A percentile compares a stretch with the other conserved stretches of the same genome.
These are phyloP conservation scores for Aplysia californica DNA, from an alignment of 1,140 invertebrate species.

Conservation along the genomic window DNA sequence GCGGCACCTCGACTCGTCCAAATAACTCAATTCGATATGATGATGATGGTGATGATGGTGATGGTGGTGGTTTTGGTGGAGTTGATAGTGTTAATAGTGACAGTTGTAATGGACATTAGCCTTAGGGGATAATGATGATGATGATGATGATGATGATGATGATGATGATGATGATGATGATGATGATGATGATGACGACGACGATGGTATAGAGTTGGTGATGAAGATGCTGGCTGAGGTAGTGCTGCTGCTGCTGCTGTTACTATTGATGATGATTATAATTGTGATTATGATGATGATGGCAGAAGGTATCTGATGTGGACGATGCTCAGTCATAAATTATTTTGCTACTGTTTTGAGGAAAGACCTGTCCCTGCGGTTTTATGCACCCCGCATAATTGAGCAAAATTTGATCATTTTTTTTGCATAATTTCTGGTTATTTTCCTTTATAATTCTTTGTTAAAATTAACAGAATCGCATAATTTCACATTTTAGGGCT, in stretches of 20 bases:
- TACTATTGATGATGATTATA: slow-evolving; percentile 10
- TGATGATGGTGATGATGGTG: slow-evolving; percentile 1
- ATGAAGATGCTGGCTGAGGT: background rate
- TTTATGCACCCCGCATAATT: too few species aligned
- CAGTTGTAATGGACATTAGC: background rate
- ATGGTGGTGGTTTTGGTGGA: slow-evolving; percentile 1
- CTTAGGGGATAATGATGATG: background rate
- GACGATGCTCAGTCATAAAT: too few species aligned
- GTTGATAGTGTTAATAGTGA: background rate
- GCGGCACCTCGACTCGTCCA: too few species aligned
- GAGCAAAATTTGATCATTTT: too few species aligned
- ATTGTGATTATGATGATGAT: slow-evolving; percentile 1
- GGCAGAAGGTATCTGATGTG: too few species aligned
- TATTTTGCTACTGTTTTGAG: too few species aligned
- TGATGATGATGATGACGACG: background rate
- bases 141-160: slow-evolving; percentile 4
- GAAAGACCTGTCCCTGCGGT: too few species aligned
- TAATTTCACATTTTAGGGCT: too few species aligned
- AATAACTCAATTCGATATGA: too few species aligned
- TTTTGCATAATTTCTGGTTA: too few species aligned
- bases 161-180: slow-evolving; percentile 1
- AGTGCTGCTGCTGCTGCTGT: background rate
- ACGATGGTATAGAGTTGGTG: background rate
- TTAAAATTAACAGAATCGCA: too few species aligned
- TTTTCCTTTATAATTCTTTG: too few species aligned